A percentile compares a stretch with the other conserved stretches of the same genome.
Evolutionary conservation across 2,888 invertebrate species (phyloP).

Genomic region (Synanthedon andrenaeformis): DNA sequence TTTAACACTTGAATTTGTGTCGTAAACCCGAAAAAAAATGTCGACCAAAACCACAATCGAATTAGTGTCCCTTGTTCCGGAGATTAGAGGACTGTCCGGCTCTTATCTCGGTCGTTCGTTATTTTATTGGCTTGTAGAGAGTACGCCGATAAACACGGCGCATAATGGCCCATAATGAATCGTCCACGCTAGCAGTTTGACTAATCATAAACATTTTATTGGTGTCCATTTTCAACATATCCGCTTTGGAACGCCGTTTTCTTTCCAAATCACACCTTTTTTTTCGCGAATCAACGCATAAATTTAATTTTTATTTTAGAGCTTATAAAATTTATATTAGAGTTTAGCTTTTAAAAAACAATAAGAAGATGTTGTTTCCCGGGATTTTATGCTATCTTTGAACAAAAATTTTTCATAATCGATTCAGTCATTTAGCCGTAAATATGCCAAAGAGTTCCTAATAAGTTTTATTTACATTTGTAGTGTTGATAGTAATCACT

Average conservation of each 20-base stretch:
- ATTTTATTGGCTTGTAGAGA: conserved; percentile 70
- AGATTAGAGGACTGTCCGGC: conserved; percentile 68
- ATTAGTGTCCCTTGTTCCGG: conserved; percentile 71
- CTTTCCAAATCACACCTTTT: conserved; percentile 24
- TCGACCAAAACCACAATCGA: conserved; percentile 69
- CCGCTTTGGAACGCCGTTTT: conserved; percentile 40
- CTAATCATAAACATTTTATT: conserved; percentile 69
- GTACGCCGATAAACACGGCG: conserved; percentile 68
- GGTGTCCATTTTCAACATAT: conserved; percentile 48
- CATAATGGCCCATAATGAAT: conserved; percentile 70
- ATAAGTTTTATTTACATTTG: no score
- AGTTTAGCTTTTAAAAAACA: no score
- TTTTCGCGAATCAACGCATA: conserved; percentile 29
- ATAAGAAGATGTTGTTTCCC: no score
- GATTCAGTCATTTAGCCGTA: no score
- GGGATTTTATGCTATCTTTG: no score
- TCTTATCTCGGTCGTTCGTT: conserved; percentile 69
- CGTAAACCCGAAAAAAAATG: conserved; percentile 64
- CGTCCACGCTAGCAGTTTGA: conserved; percentile 60
- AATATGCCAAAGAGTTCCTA: no score
- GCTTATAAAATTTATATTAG: no score
- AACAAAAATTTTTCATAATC: no score
- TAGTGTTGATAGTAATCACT: no score
- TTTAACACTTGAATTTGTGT: conserved; percentile 69
- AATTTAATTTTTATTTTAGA: conserved; percentile 7